Evolutionary conservation across 2,113 vertebrate genomes (phyloP).

Genomic region (Leptobrachium leishanense): DNA sequence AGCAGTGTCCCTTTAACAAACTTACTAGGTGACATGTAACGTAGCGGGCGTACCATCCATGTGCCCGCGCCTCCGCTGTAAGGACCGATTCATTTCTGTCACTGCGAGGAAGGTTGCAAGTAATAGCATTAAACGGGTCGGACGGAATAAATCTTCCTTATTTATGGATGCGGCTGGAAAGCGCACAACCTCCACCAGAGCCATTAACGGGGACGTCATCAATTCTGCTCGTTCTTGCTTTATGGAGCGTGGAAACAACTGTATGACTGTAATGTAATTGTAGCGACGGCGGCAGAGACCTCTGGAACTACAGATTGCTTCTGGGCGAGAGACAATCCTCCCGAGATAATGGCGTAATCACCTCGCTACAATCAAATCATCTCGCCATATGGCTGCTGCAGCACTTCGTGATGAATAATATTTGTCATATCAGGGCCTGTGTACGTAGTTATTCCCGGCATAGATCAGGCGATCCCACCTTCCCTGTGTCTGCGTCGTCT

Average conservation of each 20-base stretch:
- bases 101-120: no score
- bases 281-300: constrained; percentile 5
- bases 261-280: constrained; percentile 15
- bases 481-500: no score
- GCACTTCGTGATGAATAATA: not conserved
- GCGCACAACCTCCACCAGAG: not conserved
- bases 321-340: not conserved
- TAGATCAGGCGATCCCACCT: no score
- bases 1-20: no score
- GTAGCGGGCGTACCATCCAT: no score
- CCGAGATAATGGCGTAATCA: constrained; percentile 2
- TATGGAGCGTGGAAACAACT: constrained; percentile 5
- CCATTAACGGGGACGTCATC: constrained; percentile 21
- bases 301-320: constrained; percentile 1
- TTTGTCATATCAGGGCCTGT: not conserved
- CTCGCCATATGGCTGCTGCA: not conserved
- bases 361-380: constrained; percentile 11
- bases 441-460: not conserved
- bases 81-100: no score
- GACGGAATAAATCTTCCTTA: constrained; percentile 1
- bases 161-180: constrained; percentile 18
- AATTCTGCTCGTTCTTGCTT: constrained; percentile 1
- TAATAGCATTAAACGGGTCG: not conserved
- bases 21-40: no score
- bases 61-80: no score